Conservation (phyloP, 2,113 vertebrate species). For the Phyllostomus discolor region DNA sequence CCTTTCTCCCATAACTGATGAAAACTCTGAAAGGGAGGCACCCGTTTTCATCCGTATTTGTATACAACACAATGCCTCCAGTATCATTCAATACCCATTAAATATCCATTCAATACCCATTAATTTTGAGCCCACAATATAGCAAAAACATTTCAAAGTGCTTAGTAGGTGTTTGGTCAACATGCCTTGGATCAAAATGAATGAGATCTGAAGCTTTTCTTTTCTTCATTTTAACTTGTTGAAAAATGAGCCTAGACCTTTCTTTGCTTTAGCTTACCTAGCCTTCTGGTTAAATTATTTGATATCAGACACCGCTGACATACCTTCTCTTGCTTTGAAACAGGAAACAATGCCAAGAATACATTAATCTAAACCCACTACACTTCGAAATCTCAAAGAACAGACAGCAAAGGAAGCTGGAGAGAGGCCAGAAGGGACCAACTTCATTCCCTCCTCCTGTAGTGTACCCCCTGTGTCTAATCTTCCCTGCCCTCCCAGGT, state of each 20-base stretch:
- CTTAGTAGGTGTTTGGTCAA: conserved; percentile 56
- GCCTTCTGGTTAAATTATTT: conserved; percentile 63
- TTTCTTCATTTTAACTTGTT: conserved; percentile 48
- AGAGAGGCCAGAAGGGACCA: conserved; percentile 44
- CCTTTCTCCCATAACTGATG: not conserved
- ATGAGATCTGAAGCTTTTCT: conserved; percentile 19
- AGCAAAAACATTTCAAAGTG: not conserved
- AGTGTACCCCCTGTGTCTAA: not conserved
- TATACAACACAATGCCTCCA: conserved; percentile 11
- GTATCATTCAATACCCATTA: conserved; percentile 17
- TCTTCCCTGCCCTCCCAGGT: not conserved
- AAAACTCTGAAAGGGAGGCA: not conserved
- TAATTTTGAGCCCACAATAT: conserved; percentile 26
- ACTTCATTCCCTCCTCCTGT: not conserved
- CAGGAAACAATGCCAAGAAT: conserved; percentile 48
- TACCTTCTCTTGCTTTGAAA: conserved; percentile 44
- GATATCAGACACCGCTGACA: conserved; percentile 56
- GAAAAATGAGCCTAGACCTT: conserved; percentile 44
- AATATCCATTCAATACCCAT: conserved; percentile 3
- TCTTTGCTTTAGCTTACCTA: conserved; percentile 26
- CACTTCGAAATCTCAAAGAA: conserved; percentile 40
- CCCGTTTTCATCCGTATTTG: not conserved
- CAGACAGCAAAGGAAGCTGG: conserved; percentile 40
- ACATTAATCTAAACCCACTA: conserved; percentile 11
- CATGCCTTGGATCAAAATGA: conserved; percentile 50